Conservation (phyloP, 2,888 invertebrate species). For the Calliphora vomitoria region DNA sequence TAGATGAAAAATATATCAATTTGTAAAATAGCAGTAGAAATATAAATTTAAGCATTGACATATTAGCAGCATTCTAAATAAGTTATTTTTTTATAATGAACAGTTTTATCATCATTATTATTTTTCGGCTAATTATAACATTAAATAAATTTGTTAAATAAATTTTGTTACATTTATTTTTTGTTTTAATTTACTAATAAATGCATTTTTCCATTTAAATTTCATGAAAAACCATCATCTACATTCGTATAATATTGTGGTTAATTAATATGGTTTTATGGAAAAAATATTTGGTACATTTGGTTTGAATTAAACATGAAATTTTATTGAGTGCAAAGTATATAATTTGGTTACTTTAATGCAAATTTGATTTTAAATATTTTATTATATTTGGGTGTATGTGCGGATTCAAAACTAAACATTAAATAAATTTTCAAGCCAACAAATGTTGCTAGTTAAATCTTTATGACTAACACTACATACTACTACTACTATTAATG, state of each 20-base stretch:
- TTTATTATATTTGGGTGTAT: slow-evolving; percentile 14
- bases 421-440: not conserved
- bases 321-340: slow-evolving; percentile 39
- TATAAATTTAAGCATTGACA: too few relatives aligned
- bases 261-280: slow-evolving; percentile 18
- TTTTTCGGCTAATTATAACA: too few relatives aligned
- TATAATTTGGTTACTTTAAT: slow-evolving; percentile 11
- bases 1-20: too few relatives aligned
- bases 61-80: too few relatives aligned
- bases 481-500: not conserved
- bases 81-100: too few relatives aligned
- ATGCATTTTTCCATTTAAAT: not conserved
- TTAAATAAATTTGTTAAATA: not conserved
- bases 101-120: too few relatives aligned
- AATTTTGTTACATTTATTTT: not conserved
- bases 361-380: slow-evolving; percentile 13
- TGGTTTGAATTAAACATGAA: not conserved
- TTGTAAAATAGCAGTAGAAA: too few relatives aligned
- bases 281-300: not conserved
- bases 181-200: not conserved
- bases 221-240: not conserved
- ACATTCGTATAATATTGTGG: slow-evolving; percentile 10
- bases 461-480: not conserved
- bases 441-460: not conserved
- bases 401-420: not conserved